Percentiles rank a stretch among this genome's conserved stretches.
These are phyloP conservation scores for Remorina albescens DNA, from an alignment of 2,797 vertebrate species.

Conservation along the genomic window DNA sequence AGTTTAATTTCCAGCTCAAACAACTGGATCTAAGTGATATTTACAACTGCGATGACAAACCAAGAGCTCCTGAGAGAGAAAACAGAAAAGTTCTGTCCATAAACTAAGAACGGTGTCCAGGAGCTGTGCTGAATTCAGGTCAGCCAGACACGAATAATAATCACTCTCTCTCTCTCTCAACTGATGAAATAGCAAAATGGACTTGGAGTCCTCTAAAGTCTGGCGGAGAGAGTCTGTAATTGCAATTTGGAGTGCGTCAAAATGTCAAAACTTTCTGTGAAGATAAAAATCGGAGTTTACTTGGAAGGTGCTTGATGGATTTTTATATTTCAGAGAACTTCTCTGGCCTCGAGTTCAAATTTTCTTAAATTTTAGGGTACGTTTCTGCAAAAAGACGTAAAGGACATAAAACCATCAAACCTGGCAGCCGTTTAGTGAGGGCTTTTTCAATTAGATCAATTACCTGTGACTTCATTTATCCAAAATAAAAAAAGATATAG, in stretches of 20 bases:
- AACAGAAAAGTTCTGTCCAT: background rate
- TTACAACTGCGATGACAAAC: background rate
- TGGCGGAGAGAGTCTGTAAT: background rate
- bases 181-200: background rate
- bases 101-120: background rate
- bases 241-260: background rate
- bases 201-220: background rate
- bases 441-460: too few species aligned
- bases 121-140: background rate
- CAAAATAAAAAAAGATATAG: background rate
- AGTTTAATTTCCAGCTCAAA: background rate
- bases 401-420: background rate
- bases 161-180: slow-evolving; percentile 9
- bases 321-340: background rate
- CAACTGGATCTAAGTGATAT: background rate
- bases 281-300: background rate
- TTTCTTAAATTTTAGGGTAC: background rate
- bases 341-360: background rate
- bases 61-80: background rate
- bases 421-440: background rate
- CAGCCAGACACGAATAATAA: background rate
- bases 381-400: background rate
- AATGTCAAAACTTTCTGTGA: background rate
- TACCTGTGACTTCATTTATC: background rate
- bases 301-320: background rate